phyloP scores from a whole-genome alignment of 1,140 invertebrate species.

The Drosophila pseudoananassae region DNA sequence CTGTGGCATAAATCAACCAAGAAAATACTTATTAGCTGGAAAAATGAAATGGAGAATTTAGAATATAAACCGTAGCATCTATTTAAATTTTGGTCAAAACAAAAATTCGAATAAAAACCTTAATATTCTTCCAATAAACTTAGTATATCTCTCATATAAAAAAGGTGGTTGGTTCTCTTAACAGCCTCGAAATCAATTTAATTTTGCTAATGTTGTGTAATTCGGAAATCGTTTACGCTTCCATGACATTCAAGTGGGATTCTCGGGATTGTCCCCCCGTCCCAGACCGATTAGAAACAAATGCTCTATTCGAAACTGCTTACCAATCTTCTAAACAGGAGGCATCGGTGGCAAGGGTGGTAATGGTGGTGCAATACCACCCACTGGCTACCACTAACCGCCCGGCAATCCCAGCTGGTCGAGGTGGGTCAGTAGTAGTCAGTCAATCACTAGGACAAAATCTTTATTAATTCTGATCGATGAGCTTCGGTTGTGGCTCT shows the following conservation, averaged over 20 bases:
- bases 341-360: constrained; percentile 4
- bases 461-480: constrained; percentile 84
- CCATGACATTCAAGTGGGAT: constrained; percentile 48
- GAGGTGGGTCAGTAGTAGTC: constrained; percentile 43
- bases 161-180: constrained; percentile 37
- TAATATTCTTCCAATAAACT: too few species aligned
- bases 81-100: too few species aligned
- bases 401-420: constrained; percentile 26
- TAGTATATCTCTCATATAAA: too few species aligned
- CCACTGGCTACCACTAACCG: neutral
- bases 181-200: constrained; percentile 63
- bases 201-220: constrained; percentile 83
- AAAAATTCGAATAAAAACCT: too few species aligned
- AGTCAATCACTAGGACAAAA: constrained; percentile 72
- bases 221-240: constrained; percentile 55
- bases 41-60: constrained; percentile 2
- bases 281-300: constrained; percentile 63
- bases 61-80: neutral
- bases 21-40: constrained; percentile 44
- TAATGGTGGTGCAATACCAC: neutral
- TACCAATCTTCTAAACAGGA: neutral
- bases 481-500: constrained; percentile 74
- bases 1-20: constrained; percentile 70
- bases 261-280: constrained; percentile 4
- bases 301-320: constrained; percentile 66